These are phyloP conservation scores for Pediacus dermestoides DNA, from an alignment of 2,888 invertebrate species.

Conservation along the genomic window DNA sequence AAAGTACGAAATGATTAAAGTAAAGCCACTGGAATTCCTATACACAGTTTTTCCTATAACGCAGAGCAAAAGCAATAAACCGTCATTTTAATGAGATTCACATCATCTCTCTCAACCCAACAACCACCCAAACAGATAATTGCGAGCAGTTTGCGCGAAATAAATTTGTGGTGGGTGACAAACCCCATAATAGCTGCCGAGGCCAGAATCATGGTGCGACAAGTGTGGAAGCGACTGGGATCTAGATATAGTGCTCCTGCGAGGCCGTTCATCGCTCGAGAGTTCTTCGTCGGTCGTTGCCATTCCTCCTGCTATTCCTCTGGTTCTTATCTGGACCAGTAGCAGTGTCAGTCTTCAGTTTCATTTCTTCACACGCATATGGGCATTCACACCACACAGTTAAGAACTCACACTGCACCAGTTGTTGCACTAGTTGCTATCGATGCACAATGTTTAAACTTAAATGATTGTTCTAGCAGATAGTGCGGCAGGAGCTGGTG, in stretches of 20 bases:
- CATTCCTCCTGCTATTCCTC: conserved; percentile 32
- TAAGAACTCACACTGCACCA: too few relatives aligned
- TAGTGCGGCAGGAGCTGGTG: too few relatives aligned
- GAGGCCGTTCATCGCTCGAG: conserved; percentile 42
- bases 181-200: conserved; percentile 50
- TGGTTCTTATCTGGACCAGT: conserved; percentile 26
- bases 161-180: conserved; percentile 16
- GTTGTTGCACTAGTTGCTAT: not conserved
- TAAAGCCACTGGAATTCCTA: too few relatives aligned
- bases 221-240: conserved; percentile 67
- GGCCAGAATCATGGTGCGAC: conserved; percentile 56
- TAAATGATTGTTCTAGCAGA: not conserved
- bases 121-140: conserved; percentile 11
- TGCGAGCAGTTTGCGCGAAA: conserved; percentile 12
- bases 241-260: conserved; percentile 55
- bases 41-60: too few relatives aligned
- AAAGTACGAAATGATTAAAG: too few relatives aligned
- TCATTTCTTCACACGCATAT: conserved; percentile 34
- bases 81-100: too few relatives aligned
- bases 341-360: conserved; percentile 26
- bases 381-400: too few relatives aligned
- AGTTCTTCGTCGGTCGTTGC: conserved; percentile 47
- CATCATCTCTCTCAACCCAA: conserved; percentile 7
- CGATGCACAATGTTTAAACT: conserved; percentile 4
- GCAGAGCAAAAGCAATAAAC: too few relatives aligned